These are phyloP conservation scores for Montipora sp. DNA, from an alignment of 64 coral and sea anemone genomes.

Conservation along the genomic window DNA sequence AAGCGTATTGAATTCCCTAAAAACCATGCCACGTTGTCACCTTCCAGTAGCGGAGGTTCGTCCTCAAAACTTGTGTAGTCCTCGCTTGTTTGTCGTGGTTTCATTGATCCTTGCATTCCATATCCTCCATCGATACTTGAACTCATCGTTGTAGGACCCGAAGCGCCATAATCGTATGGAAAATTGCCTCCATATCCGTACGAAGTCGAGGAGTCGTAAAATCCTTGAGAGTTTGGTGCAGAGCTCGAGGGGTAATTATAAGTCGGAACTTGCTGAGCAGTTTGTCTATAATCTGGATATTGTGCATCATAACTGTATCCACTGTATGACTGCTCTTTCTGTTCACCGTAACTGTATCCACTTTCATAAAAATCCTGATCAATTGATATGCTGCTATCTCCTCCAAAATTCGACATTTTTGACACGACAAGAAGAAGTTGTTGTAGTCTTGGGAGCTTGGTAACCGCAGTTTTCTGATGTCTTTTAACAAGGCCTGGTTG, in stretches of 20 bases:
- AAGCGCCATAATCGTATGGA: constrained; percentile 68
- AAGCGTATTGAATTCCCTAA: no score
- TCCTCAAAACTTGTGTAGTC: constrained; percentile 98
- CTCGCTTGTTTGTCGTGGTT: constrained; percentile 88
- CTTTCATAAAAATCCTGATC: constrained; percentile 94
- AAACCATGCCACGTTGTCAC: constrained; percentile 10
- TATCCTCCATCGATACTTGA: constrained; percentile 47
- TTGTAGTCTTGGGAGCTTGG: constrained; percentile 76
- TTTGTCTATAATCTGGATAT: constrained; percentile 64
- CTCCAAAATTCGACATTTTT: constrained; percentile 91
- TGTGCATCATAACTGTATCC: constrained; percentile 49
- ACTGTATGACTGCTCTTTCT: constrained; percentile 41
- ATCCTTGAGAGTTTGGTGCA: constrained; percentile 10
- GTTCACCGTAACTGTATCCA: constrained; percentile 78
- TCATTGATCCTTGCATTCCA: constrained; percentile 84
- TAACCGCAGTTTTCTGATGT: neutral
- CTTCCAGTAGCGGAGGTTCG: constrained; percentile 97
- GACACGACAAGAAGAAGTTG: constrained; percentile 38
- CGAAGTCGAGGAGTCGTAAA: constrained; percentile 46
- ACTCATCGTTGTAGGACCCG: constrained; percentile 67
- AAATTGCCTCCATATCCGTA: constrained; percentile 61
- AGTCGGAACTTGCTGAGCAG: constrained; percentile 54
- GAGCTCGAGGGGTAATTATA: neutral
- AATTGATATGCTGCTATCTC: constrained; percentile 77
- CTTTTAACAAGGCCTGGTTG: neutral